Conservation (phyloP, 2,113 vertebrate species). For the Peromyscus polionotus region DNA sequence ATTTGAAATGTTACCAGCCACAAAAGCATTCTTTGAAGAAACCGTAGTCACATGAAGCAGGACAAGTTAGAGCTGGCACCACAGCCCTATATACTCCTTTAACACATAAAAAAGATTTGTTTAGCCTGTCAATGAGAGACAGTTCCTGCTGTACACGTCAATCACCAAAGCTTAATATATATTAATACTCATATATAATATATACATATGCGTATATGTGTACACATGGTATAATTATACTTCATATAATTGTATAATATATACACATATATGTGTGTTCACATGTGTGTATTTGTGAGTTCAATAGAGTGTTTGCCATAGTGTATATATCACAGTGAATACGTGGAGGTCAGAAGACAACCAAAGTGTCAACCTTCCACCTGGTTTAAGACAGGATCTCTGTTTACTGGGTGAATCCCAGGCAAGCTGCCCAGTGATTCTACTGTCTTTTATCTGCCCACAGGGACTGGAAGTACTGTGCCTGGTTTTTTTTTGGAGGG, state of each 20-base stretch:
- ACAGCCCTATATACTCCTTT: neutral
- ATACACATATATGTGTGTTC: neutral
- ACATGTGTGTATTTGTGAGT: too few relatives aligned
- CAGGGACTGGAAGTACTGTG: neutral
- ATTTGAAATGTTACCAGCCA: conserved; percentile 46
- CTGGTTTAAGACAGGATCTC: neutral
- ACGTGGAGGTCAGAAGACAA: neutral
- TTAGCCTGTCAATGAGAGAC: neutral
- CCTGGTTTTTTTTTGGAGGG: neutral
- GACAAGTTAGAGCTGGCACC: neutral
- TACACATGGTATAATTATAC: neutral
- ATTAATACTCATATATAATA: neutral
- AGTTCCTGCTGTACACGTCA: neutral
- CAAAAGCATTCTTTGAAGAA: neutral
- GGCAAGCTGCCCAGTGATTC: neutral
- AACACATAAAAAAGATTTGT: neutral
- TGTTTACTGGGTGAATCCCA: neutral
- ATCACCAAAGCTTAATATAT: neutral
- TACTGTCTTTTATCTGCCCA: neutral
- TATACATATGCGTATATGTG: neutral
- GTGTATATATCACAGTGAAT: neutral
- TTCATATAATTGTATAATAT: neutral
- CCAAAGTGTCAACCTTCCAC: neutral
- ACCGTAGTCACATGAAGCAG: neutral
- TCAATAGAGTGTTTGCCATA: neutral